Evolutionary conservation across 2,888 invertebrate genomes (phyloP), one percentile per base, ranked within the genome.

Genomic region (Megamerina dolium): DNA sequence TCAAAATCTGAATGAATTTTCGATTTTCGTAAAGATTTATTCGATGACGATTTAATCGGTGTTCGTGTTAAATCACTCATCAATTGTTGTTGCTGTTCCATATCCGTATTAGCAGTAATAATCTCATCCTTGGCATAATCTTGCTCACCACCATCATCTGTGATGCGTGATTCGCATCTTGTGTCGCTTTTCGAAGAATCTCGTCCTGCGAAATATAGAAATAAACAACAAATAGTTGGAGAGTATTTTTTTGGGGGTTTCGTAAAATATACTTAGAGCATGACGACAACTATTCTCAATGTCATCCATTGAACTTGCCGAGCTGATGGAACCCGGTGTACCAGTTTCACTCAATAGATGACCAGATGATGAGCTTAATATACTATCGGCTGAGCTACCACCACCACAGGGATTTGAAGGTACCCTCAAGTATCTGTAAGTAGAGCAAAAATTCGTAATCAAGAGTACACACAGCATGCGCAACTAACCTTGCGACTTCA

Each of bases 261-360:
- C n/a, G 10, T 18, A 21, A 6, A 30, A 49, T 41, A 56, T 61
- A 60, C 60, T 60, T 49, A 50, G 50, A 9, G 49, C 40, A 42
- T 52, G 12, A 41, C 20, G 36, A 31, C 47, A 35, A 31, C 32
- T 46, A 18, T 58, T 56, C 39, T 68, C 67, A 47, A 70, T 70
- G 56, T 86, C 86, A 57, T 87, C 87, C 53, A 80, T 79, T 1
- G 85, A 86, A 31, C 86, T 86, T 27, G 83, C 83, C 1, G 85
- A 82, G 8, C 84, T 83, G 4, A 84, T 71, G 1, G 81, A 81
- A 37, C 80, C 75, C 1, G 81, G 80, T 21, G 83, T 82, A 73
- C 77, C 26, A 73, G 77, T 30, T 74, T 77, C 43, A 78, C 76
- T 52, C 78, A 65, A 48, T 36, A 63, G 57, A 50, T 70, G 64